A percentile compares a stretch with the other conserved stretches of the same genome.
These are phyloP conservation scores for Epizoanthus illoricatus DNA, from an alignment of 92 coral and sea anemone genomes.

Conservation along the genomic window DNA sequence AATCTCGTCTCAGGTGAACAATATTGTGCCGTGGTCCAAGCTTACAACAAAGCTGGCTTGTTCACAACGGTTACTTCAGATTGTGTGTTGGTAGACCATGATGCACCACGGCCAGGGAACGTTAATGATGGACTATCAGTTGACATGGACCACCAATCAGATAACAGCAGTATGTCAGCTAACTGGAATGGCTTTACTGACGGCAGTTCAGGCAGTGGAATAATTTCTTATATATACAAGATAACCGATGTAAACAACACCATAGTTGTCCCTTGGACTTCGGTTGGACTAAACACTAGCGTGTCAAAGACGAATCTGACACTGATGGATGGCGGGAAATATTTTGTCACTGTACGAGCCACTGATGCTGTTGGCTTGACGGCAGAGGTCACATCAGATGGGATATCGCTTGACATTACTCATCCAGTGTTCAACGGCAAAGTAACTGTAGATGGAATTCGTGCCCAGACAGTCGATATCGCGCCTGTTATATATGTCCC, in stretches of 20 bases:
- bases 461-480: slow-evolving; percentile 54
- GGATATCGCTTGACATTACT: slow-evolving; percentile 76
- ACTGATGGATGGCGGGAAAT: slow-evolving; percentile 58
- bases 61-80: slow-evolving; percentile 66
- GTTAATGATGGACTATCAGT: slow-evolving; percentile 76
- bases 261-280: slow-evolving; percentile 68
- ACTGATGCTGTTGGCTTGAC: slow-evolving; percentile 73
- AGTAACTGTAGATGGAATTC: slow-evolving; percentile 62
- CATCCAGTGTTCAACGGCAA: slow-evolving; percentile 87
- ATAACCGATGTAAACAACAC: slow-evolving; percentile 51
- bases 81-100: slow-evolving; percentile 89
- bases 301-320: slow-evolving; percentile 51
- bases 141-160: slow-evolving; percentile 83
- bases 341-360: slow-evolving; percentile 76
- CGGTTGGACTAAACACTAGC: slow-evolving; percentile 70
- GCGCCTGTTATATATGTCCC: slow-evolving; percentile 66
- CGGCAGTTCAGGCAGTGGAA: slow-evolving; percentile 86
- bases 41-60: slow-evolving; percentile 79
- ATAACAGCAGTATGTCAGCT: slow-evolving; percentile 56
- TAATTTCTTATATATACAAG: slow-evolving; percentile 58
- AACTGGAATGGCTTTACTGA: slow-evolving; percentile 91
- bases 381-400: slow-evolving; percentile 68
- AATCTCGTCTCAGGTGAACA: slow-evolving; percentile 74
- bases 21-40: slow-evolving; percentile 85
- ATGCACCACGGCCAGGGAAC: slow-evolving; percentile 78